Evolutionary conservation across 2,113 vertebrate genomes (phyloP).

Genomic region (Corythaeola cristata): DNA sequence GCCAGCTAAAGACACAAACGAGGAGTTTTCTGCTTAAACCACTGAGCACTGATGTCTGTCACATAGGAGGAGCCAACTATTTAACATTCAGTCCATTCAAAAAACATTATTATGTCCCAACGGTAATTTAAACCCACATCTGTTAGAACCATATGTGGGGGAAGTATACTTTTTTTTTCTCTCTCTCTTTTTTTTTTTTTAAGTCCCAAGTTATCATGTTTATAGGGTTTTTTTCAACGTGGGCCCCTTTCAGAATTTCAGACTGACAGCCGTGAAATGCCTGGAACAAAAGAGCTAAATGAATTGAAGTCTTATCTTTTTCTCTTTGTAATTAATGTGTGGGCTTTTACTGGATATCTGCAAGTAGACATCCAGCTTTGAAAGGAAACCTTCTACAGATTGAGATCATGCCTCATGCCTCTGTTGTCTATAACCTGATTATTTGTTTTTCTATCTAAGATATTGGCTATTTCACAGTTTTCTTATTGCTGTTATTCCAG

Average conservation of each 20-base stretch:
- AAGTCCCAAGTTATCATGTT: not conserved
- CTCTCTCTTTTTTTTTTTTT: not conserved
- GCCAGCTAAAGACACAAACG: constrained; percentile 14
- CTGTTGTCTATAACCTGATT: not conserved
- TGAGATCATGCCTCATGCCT: not conserved
- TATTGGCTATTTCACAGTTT: constrained; percentile 19
- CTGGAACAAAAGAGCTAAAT: constrained; percentile 27
- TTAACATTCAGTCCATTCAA: constrained; percentile 43
- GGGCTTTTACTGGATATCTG: constrained; percentile 30
- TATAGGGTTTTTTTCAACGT: constrained; percentile 1
- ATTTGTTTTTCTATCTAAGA: constrained; percentile 29
- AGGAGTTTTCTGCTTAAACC: not conserved
- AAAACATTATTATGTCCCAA: constrained; percentile 55
- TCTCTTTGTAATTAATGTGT: constrained; percentile 57
- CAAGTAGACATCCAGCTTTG: constrained; percentile 35
- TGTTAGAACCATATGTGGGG: constrained; percentile 36
- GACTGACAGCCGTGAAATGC: constrained; percentile 48
- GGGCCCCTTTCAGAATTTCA: constrained; percentile 35
- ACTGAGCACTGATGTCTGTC: not conserved
- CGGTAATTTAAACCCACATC: constrained; percentile 60
- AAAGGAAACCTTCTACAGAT: constrained; percentile 27
- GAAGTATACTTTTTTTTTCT: not conserved
- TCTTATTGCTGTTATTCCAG: not conserved
- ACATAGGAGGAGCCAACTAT: constrained; percentile 56
- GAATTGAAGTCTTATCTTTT: constrained; percentile 47